phyloP scores from a whole-genome alignment of 2,113 vertebrate species.

The Pungitius pungitius region DNA sequence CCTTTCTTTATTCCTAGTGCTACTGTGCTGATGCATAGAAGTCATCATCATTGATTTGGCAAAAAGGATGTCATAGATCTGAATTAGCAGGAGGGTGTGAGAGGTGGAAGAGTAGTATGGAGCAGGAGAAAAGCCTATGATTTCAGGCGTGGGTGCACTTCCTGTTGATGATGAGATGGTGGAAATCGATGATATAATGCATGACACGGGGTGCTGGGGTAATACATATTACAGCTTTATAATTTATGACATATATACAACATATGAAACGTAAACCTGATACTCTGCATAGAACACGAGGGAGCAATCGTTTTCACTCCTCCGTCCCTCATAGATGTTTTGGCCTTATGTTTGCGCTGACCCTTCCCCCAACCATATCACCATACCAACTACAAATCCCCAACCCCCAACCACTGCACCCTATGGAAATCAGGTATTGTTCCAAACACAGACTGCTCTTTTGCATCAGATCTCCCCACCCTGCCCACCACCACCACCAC shows the following conservation, averaged over 20 bases:
- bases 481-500: constrained; percentile 19
- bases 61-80: constrained; percentile 59
- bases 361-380: constrained; percentile 62
- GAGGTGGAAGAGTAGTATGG: constrained; percentile 5
- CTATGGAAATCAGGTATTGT: constrained; percentile 76
- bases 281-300: constrained; percentile 1
- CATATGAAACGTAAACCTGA: constrained; percentile 10
- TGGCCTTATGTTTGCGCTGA: constrained; percentile 46
- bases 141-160: constrained; percentile 41
- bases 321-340: constrained; percentile 33
- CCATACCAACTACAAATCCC: constrained; percentile 40
- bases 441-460: constrained; percentile 61
- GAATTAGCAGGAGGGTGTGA: constrained; percentile 61
- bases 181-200: constrained; percentile 28
- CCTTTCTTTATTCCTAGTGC: constrained; percentile 42
- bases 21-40: constrained; percentile 34
- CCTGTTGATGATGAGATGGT: constrained; percentile 24
- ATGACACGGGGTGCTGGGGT: constrained; percentile 23
- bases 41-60: constrained; percentile 48
- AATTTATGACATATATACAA: constrained; percentile 14
- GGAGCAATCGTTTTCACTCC: constrained; percentile 22
- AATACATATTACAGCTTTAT: neutral
- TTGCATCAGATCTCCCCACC: constrained; percentile 43
- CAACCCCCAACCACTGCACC: constrained; percentile 61
- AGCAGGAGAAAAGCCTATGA: constrained; percentile 30